These are phyloP conservation scores for Cygnus olor DNA, from an alignment of 2,797 vertebrate species.

Conservation along the genomic window DNA sequence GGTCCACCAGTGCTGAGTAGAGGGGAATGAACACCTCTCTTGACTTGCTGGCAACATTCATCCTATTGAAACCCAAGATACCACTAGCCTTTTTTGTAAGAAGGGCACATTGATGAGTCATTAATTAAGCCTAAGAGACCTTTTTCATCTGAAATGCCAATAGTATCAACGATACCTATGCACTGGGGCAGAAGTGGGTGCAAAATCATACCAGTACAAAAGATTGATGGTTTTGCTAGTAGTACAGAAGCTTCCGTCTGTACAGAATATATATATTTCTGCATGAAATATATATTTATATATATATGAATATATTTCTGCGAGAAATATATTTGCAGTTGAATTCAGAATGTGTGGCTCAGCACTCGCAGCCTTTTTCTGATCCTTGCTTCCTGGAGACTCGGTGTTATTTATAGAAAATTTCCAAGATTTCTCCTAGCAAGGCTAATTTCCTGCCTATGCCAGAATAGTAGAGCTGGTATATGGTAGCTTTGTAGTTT, in stretches of 20 bases:
- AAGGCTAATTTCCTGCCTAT: not conserved
- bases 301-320: not conserved
- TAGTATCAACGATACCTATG: not conserved
- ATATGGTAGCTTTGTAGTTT: not conserved
- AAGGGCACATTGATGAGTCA: too few relatives aligned
- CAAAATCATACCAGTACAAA: not conserved
- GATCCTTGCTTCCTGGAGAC: not conserved
- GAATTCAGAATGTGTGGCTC: not conserved
- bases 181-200: not conserved
- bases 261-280: too few relatives aligned
- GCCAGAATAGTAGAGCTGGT: not conserved
- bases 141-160: not conserved
- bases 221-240: not conserved
- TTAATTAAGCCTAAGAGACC: not conserved
- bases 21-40: too few relatives aligned
- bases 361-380: not conserved
- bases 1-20: too few relatives aligned
- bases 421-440: not conserved
- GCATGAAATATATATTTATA: too few relatives aligned
- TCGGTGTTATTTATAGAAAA: not conserved
- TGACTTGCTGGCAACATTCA: too few relatives aligned
- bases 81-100: not conserved
- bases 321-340: not conserved
- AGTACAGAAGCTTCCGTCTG: not conserved
- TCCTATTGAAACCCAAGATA: not conserved